Evolutionary conservation across 2,888 invertebrate genomes (phyloP).

Genomic region (Sipha maydis): DNA sequence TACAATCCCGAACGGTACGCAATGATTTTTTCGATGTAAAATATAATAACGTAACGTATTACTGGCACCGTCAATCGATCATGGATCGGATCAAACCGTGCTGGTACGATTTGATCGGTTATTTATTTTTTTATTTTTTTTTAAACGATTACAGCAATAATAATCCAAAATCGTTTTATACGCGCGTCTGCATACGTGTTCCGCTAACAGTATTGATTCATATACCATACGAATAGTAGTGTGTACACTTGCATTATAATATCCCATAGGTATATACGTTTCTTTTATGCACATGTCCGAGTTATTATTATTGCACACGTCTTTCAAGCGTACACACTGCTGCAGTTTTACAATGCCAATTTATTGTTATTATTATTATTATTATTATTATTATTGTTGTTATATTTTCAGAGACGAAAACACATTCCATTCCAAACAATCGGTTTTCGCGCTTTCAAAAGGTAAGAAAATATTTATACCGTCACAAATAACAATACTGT

Average conservation of each 20-base stretch:
- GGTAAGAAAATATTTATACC: neutral
- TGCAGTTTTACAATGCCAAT: neutral
- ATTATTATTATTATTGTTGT: neutral
- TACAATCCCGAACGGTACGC: neutral
- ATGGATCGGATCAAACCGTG: neutral
- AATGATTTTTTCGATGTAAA: neutral
- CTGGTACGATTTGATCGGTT: neutral
- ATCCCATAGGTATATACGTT: neutral
- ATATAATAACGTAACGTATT: neutral
- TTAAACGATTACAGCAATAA: neutral
- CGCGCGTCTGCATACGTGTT: neutral
- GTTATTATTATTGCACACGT: neutral
- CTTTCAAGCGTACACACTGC: neutral
- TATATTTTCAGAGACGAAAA: neutral
- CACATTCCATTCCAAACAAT: neutral
- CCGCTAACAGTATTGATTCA: neutral
- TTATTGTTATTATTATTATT: neutral
- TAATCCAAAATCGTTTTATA: neutral
- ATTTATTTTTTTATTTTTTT: too few species aligned
- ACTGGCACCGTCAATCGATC: neutral
- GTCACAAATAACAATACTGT: neutral
- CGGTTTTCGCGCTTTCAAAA: neutral
- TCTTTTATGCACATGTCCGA: neutral
- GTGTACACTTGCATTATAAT: neutral
- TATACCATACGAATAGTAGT: neutral